These are phyloP conservation scores for Orchestia grillus DNA, from an alignment of 1,140 invertebrate genomes.

Conservation along the genomic window DNA sequence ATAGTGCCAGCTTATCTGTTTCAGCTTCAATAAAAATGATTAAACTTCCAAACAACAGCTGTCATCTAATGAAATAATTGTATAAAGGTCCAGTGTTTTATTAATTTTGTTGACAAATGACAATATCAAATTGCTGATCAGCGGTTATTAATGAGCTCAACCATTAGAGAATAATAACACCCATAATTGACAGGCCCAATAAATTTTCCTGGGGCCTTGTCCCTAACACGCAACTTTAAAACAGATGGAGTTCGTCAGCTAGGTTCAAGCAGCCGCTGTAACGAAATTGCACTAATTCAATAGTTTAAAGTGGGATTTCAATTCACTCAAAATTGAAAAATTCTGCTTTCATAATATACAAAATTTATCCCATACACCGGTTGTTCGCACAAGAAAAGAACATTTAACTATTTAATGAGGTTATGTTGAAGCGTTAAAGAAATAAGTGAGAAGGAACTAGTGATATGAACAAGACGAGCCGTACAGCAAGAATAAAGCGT, in stretches of 20 bases:
- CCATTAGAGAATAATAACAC: slow-evolving; percentile 2
- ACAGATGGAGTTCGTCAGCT: background rate
- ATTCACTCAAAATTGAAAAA: background rate
- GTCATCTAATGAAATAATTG: background rate
- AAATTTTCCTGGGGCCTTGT: background rate
- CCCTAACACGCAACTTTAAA: background rate
- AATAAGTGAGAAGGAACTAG: no score
- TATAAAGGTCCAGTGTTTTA: background rate
- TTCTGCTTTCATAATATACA: background rate
- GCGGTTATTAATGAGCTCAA: background rate
- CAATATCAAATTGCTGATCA: background rate
- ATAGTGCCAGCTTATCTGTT: background rate
- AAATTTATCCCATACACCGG: no score
- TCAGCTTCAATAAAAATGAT: background rate
- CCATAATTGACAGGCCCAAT: background rate
- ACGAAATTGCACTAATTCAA: background rate
- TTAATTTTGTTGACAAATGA: background rate
- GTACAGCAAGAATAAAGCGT: no score
- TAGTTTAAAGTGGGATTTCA: background rate
- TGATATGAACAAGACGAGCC: no score
- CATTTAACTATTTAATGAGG: no score
- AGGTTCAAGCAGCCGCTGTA: background rate
- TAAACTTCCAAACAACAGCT: background rate
- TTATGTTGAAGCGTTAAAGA: no score
- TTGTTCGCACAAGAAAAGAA: no score